phyloP scores from a whole-genome alignment of 2,797 vertebrate species.

The Chanos chanos region DNA sequence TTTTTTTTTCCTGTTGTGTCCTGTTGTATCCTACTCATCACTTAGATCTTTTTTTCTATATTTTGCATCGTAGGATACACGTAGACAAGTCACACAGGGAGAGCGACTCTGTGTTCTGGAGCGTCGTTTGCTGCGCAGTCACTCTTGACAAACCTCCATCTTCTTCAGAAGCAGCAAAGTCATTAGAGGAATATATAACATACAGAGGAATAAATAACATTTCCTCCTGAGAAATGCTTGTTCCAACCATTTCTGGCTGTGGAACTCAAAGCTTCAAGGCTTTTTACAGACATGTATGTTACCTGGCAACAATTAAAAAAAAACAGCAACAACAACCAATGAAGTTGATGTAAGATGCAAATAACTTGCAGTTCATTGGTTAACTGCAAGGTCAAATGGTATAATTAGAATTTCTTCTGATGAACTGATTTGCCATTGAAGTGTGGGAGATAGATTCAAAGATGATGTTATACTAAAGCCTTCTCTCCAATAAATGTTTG shows the following conservation, averaged over 20 bases:
- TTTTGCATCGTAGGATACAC: too few relatives aligned
- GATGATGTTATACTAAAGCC: too few relatives aligned
- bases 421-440: too few relatives aligned
- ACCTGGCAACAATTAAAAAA: neutral
- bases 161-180: constrained; percentile 67
- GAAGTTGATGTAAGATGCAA: too few relatives aligned
- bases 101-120: constrained; percentile 36
- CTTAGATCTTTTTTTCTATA: neutral
- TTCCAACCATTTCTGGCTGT: constrained; percentile 42
- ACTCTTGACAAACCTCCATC: constrained; percentile 62
- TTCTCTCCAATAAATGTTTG: too few relatives aligned
- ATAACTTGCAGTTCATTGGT: too few relatives aligned
- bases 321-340: constrained; percentile 5
- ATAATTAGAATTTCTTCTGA: too few relatives aligned
- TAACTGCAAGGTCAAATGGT: too few relatives aligned
- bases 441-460: too few relatives aligned
- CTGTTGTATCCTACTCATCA: neutral
- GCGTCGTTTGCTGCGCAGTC: constrained; percentile 50
- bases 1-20: neutral
- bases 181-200: too few relatives aligned
- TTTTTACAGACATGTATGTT: neutral
- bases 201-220: constrained; percentile 64
- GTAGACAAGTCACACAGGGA: constrained; percentile 30
- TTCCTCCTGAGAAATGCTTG: constrained; percentile 56
- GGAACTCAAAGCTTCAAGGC: neutral